Evolutionary conservation across 2,113 vertebrate species (phyloP).

Genomic region (Colossoma macropomum): DNA sequence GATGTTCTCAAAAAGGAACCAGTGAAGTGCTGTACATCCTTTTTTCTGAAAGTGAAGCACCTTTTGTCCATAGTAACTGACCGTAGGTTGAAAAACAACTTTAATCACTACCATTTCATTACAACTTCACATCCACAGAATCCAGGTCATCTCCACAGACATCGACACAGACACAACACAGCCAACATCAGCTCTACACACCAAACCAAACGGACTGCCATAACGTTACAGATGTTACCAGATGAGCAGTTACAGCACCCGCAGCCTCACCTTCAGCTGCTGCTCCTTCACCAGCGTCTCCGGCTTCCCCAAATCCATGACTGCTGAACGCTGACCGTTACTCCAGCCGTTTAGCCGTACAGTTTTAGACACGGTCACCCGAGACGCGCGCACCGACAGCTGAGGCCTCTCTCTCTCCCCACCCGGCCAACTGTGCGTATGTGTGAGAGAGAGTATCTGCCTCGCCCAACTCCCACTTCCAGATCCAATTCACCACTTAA

Average conservation of each 20-base stretch:
- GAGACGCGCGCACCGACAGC: conserved; percentile 37
- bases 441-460: not conserved
- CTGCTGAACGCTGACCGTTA: not conserved
- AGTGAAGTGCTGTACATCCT: no score
- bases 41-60: no score
- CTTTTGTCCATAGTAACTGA: no score
- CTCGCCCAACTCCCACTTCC: conserved; percentile 33
- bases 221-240: not conserved
- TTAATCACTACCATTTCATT: no score
- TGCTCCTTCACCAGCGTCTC: conserved; percentile 70
- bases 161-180: no score
- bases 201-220: no score
- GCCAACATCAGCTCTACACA: not conserved
- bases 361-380: conserved; percentile 23
- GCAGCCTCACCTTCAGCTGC: conserved; percentile 74
- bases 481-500: conserved; percentile 26
- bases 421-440: not conserved
- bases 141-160: no score
- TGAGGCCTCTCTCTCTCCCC: not conserved
- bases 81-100: no score
- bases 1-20: no score
- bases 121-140: no score
- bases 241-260: not conserved
- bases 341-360: not conserved
- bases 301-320: conserved; percentile 69